phyloP scores from a whole-genome alignment of 1,140 invertebrate genomes.

The Drosophila parvula region DNA sequence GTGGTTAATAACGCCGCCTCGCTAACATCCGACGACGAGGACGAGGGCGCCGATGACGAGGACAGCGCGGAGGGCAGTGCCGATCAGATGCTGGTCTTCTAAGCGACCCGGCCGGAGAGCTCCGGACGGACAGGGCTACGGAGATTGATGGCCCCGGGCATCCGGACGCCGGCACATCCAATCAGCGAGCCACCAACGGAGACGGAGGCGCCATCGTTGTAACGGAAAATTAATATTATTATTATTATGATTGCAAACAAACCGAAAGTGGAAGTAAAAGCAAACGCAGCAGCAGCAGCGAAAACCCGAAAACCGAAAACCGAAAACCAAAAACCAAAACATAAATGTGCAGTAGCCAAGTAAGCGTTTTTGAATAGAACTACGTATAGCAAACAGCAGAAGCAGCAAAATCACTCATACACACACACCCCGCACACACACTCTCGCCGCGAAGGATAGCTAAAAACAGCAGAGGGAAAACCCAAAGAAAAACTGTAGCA shows the following conservation, averaged over 20 bases:
- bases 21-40: conserved; percentile 87
- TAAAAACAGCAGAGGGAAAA: conserved; percentile 14
- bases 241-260: conserved; percentile 61
- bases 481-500: conserved; percentile 55
- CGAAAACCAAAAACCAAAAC: conserved; percentile 43
- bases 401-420: conserved; percentile 57
- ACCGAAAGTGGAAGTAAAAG: conserved; percentile 35
- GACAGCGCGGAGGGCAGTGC: conserved; percentile 91
- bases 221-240: conserved; percentile 70
- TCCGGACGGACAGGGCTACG: conserved; percentile 13
- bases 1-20: conserved; percentile 86
- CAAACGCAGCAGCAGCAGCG: conserved; percentile 27
- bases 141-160: conserved; percentile 40
- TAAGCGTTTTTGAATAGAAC: conserved; percentile 80
- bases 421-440: conserved; percentile 9
- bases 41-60: conserved; percentile 88
- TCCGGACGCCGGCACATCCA: conserved; percentile 53
- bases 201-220: conserved; percentile 54
- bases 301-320: conserved; percentile 38
- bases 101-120: conserved; percentile 74
- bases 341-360: conserved; percentile 80
- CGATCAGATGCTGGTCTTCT: conserved; percentile 91
- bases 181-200: conserved; percentile 57
- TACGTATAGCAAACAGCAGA: conserved; percentile 73
- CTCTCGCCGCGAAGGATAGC: conserved; percentile 20